Evolutionary conservation across 2,113 vertebrate genomes (phyloP), one percentile per base, ranked within the genome.

Genomic region (Zapus hudsonius): DNA sequence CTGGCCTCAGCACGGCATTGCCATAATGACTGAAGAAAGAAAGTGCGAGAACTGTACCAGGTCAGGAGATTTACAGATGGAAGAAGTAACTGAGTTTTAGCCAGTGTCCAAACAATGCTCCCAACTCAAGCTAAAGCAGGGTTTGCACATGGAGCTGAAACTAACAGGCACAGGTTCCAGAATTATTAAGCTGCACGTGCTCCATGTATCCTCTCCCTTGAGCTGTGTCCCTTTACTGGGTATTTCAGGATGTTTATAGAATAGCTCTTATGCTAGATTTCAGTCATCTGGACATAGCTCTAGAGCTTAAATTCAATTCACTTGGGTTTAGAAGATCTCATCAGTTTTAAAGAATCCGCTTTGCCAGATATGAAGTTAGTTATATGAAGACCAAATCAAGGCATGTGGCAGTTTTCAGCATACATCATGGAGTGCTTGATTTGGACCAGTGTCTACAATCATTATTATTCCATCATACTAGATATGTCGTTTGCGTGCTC

Each of bases 241-340:
- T 66, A 40, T 83, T 90, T 42, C 15, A 64, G 42, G 17, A 36
- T 67, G 38, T 44, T 79, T 40, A 80, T 31, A 64, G 5, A 1
- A 66, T 40, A 85, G 63, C 9, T 57, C 66, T 64, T 66, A 12
- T 42, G 36, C 85, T 76, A 42, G n/a, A 22, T 76, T 93, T 87
- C 33, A 64, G 44, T 72, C 59, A 83, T 84, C 22, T 70, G 87
- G 15, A 13, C 64, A 82, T 70, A 74, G 11, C 27, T 79, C 64
- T 75, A 57, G 38, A 79, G n/a, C 63, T 81, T 79, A 89, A 88
- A 78, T 75, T 86, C 78, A 86, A 52, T 75, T 79, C 74, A 95
- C 52, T 57, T 69, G 9, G 36, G 19, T 64, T 92, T 90, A 69
- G 55, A 44, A 80, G 42, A 36, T 87, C 73, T 92, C 55, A 85